Evolutionary conservation across 30 jellyfish, hydroid and myxozoan genomes (phyloP), one percentile per base, ranked within the genome.

Genomic region (Turritopsis dohrnii): DNA sequence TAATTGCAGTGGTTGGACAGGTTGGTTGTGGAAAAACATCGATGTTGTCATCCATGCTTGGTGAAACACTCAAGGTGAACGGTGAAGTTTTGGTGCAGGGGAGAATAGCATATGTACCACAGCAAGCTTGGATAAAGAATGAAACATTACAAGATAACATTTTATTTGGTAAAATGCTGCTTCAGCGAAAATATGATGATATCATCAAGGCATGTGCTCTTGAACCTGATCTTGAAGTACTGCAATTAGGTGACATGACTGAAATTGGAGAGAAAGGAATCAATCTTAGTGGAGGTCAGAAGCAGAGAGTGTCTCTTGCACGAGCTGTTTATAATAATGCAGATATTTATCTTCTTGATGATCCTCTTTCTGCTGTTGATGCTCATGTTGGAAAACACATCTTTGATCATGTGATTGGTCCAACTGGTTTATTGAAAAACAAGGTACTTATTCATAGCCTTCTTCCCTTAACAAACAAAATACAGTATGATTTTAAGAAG

Each of bases 181-280:
- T 77, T 31, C 72, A 81, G 18, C 74, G 80, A 71, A 83, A 83
- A 54, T 95, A 89, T 77, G 76, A 85, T 0, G 84, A 82, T 28
- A 89, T 90, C 52, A 84, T 95, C 13, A 96, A 95, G 27, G 97
- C 96, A 17, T 95, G 99, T 76, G 96, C 97, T 1, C 71, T 95
- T 73, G 31, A 86, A 66, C 72, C 96, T 69, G 99, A 95, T 79
- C 66, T 95, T 53, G 95, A 90, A 16, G 76, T 89, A 19, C 72
- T 95, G 52, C 96, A 91, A 0, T 95, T 75, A 18, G 98, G 98
- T 7, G 97, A 89, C 74, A 72, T 84, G 74, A 90, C 99, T 1
- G 99, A 95, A 84, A 95, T 95, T 65, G 99, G 99, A 60, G 99
- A 95, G 76, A 95, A 90, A 96, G 99, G 99, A 17, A 90, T 95